Conservation (phyloP, 2,113 vertebrate species). For the Stigmatopora nigra region DNA sequence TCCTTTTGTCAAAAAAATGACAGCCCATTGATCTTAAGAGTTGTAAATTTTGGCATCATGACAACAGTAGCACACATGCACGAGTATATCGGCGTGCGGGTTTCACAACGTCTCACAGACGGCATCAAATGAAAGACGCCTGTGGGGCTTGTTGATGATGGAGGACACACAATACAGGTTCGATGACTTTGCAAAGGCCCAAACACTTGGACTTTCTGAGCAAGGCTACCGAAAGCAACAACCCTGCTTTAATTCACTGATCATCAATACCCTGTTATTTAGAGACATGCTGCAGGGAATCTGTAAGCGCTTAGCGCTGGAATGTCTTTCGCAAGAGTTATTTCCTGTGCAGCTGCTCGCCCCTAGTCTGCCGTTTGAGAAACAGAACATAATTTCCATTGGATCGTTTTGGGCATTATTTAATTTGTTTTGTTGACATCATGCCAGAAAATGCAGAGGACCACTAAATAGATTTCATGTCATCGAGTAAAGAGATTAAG, state of each 20-base stretch:
- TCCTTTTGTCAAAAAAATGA: too few species aligned
- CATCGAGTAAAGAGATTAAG: background rate
- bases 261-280: background rate
- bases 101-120: slow-evolving; percentile 7
- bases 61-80: too few species aligned
- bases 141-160: slow-evolving; percentile 7
- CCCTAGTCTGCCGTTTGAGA: background rate
- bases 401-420: background rate
- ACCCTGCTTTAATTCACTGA: background rate
- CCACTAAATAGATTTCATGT: background rate
- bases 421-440: background rate
- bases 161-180: slow-evolving; percentile 1
- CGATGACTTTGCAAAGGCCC: background rate
- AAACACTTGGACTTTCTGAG: background rate
- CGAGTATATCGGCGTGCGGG: background rate
- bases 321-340: background rate
- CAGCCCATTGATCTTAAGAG: too few species aligned
- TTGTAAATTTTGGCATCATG: too few species aligned
- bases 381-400: background rate
- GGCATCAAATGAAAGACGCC: slow-evolving; percentile 4
- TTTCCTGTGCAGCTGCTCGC: slow-evolving; percentile 6
- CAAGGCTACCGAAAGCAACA: background rate
- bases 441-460: background rate
- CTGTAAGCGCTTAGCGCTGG: background rate
- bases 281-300: background rate